These are phyloP conservation scores for Acleris literana DNA, from an alignment of 2,888 invertebrate genomes.

Conservation along the genomic window DNA sequence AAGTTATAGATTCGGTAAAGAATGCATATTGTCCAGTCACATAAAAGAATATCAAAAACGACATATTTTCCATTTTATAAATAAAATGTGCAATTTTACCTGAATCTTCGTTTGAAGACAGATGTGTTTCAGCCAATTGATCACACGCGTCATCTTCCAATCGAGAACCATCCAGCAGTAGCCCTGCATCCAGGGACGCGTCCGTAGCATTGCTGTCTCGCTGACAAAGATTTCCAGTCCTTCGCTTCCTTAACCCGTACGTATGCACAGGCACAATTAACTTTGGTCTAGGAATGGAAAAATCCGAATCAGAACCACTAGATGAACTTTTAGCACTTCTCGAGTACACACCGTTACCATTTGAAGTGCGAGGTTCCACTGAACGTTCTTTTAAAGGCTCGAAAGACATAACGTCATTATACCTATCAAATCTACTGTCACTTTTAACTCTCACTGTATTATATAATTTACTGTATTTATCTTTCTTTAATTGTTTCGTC, in stretches of 20 bases:
- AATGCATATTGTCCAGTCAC: too few species aligned
- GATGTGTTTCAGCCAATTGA: slow-evolving; percentile 53
- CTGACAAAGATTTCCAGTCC: slow-evolving; percentile 89
- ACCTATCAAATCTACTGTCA: slow-evolving; percentile 77
- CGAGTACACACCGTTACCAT: slow-evolving; percentile 60
- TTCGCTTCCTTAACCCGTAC: slow-evolving; percentile 90
- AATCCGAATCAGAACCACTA: slow-evolving; percentile 86
- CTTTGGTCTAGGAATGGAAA: slow-evolving; percentile 92
- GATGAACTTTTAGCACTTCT: slow-evolving; percentile 80
- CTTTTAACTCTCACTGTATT: slow-evolving; percentile 81
- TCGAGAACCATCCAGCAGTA: slow-evolving; percentile 70
- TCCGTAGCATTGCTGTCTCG: slow-evolving; percentile 77
- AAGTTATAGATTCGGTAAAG: too few species aligned
- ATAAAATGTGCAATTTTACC: slow-evolving; percentile 50
- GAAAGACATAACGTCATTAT: slow-evolving; percentile 73
- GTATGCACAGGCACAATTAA: slow-evolving; percentile 95
- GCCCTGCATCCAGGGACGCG: slow-evolving; percentile 71
- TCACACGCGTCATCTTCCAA: slow-evolving; percentile 57
- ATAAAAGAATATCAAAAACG: too few species aligned
- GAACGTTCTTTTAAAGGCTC: slow-evolving; percentile 61
- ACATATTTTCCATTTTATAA: too few species aligned
- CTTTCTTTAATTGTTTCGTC: slow-evolving; percentile 74
- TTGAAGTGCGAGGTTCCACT: slow-evolving; percentile 64
- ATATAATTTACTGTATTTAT: slow-evolving; percentile 75
- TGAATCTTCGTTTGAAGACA: slow-evolving; percentile 59